Conservation (phyloP, 2,888 invertebrate species). For the Tuta absoluta region DNA sequence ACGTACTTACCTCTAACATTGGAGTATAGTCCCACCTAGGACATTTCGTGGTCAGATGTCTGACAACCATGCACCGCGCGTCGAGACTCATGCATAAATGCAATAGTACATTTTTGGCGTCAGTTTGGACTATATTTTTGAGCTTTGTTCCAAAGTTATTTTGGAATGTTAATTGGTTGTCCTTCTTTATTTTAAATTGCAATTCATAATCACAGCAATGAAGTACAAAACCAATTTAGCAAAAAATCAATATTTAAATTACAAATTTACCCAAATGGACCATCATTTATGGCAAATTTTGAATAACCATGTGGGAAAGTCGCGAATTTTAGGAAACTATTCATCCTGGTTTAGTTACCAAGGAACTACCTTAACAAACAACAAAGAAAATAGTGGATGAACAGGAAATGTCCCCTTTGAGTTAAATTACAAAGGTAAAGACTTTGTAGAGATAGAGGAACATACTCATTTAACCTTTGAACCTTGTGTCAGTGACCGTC, state of each 20-base stretch:
- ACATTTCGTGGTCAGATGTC: slow-evolving; percentile 16
- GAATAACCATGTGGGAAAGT: too few relatives aligned
- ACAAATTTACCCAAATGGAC: too few relatives aligned
- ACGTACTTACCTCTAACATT: neutral
- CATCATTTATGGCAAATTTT: too few relatives aligned
- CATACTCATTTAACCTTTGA: neutral
- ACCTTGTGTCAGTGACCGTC: neutral
- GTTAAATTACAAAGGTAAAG: neutral
- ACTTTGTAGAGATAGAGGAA: neutral
- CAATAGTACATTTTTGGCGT: neutral
- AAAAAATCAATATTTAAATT: neutral
- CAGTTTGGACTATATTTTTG: slow-evolving; percentile 3
- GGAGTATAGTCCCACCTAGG: neutral
- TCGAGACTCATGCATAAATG: slow-evolving; percentile 20
- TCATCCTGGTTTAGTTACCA: too few relatives aligned
- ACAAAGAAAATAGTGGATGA: too few relatives aligned
- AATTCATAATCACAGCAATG: too few relatives aligned
- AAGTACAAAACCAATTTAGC: too few relatives aligned
- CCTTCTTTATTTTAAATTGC: neutral
- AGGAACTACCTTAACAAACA: too few relatives aligned
- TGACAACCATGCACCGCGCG: neutral
- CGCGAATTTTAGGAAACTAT: too few relatives aligned
- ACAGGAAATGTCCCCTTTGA: too few relatives aligned
- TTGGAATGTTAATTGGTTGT: neutral
- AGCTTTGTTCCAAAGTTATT: slow-evolving; percentile 10